Base-by-base conservation (phyloP, 2,888 invertebrate genomes). In the Dione juno region DNA sequence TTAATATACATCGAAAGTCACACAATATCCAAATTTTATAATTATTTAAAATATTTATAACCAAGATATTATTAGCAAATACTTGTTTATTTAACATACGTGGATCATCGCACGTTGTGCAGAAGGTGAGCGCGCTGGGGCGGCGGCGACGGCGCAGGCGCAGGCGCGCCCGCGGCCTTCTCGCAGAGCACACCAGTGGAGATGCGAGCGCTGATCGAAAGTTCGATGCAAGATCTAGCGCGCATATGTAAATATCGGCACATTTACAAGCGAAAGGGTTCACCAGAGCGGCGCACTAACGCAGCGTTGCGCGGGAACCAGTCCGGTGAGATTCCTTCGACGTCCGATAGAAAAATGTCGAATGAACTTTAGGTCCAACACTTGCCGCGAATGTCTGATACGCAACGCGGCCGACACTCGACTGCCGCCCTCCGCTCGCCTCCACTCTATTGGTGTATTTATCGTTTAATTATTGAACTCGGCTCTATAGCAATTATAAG, bases 301-400 rank as follows among this genome's bases (percentile, higher is more conserved):
- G 90, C 88, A 88, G 90, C 86, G 90, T 89, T 90, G 89, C 88
- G 91, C 89, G 90, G 92, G 93, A 94, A 94, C 94, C 94, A 94
- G 94, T 94, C 94, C 94, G 94, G 94, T 93, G 90, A 93, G 94
- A 94, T 94, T 94, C 94, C 94, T 94, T 93, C 92, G 92, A 92
- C 91, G 93, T 93, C 92, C 91, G 92, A 91, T 91, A 91, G 94
- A 94, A 94, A 94, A 94, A 94, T 94, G 93, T 94, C 92, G 94
- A 89, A 87, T 83, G 81, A 88, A 85, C 87, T 86, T 87, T 82
- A 82, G 86, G 85, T 87, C 84, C 88, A 89, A 89, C 90, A 88
- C 88, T 87, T 83, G 85, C 74, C 84, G 80, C 89, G 87, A 84
- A 82, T 87, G 91, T 92, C 88, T 88, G 88, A 80, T 86, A 81